Evolutionary conservation across 2,888 invertebrate genomes (phyloP).

Genomic region (Drosophila nr. fundita): DNA sequence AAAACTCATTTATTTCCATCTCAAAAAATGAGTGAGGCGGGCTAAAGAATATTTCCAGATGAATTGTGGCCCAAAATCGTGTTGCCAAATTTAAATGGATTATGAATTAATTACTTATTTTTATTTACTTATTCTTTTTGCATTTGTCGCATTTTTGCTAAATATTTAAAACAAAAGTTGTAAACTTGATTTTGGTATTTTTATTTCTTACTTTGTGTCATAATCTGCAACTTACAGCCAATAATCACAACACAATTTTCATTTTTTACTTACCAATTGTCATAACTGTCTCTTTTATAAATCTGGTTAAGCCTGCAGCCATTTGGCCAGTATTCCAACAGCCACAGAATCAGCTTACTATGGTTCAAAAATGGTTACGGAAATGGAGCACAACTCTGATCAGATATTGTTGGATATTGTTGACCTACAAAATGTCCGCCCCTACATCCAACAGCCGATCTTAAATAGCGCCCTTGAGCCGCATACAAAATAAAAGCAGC

Average conservation of each 20-base stretch:
- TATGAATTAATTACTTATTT: background rate
- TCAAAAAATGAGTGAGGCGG: background rate
- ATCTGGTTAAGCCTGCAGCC: background rate
- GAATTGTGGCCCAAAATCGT: background rate
- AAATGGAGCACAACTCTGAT: background rate
- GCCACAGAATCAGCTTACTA: background rate
- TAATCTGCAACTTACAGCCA: background rate
- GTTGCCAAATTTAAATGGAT: constrained; percentile 2
- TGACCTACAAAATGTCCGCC: background rate
- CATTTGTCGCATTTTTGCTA: background rate
- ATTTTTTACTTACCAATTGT: background rate
- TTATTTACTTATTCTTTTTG: too few relatives aligned
- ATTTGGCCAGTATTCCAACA: background rate
- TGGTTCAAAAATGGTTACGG: too few relatives aligned
- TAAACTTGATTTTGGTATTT: too few relatives aligned
- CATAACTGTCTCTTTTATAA: background rate
- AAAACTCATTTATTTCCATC: background rate
- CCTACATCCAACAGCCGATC: background rate
- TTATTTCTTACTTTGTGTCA: too few relatives aligned
- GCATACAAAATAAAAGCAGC: too few relatives aligned
- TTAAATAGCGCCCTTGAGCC: background rate
- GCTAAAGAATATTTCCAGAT: background rate
- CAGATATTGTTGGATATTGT: background rate
- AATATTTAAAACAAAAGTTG: too few relatives aligned
- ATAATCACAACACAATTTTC: background rate